These are phyloP conservation scores for Chloroceryle inda DNA, from an alignment of 2,797 vertebrate genomes.

Conservation along the genomic window DNA sequence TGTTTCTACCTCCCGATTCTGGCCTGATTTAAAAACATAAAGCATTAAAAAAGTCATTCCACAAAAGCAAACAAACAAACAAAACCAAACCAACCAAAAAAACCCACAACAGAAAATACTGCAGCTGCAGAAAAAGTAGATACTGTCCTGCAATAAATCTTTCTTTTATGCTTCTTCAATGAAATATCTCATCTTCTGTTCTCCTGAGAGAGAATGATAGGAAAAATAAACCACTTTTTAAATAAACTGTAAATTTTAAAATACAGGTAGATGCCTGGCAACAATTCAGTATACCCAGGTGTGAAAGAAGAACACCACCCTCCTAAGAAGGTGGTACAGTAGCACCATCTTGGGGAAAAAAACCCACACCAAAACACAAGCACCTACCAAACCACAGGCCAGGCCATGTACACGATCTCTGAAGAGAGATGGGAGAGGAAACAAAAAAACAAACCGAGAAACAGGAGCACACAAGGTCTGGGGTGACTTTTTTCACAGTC, in stretches of 20 bases:
- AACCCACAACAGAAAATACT: neutral
- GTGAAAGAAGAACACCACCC: neutral
- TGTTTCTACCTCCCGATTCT: neutral
- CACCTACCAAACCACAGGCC: neutral
- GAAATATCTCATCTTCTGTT: neutral
- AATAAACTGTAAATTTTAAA: neutral
- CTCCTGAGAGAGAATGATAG: neutral
- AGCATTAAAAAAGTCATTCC: neutral
- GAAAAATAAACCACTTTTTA: neutral
- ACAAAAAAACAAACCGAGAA: neutral
- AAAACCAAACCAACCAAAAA: neutral
- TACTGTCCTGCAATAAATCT: neutral
- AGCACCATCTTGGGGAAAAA: neutral
- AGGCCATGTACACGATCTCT: neutral
- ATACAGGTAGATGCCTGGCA: neutral
- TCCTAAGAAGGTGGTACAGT: neutral
- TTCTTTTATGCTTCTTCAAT: neutral
- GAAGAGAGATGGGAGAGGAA: neutral
- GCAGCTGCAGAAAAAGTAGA: neutral
- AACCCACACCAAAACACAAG: neutral
- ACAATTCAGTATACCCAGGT: neutral
- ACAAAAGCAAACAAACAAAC: neutral
- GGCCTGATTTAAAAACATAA: neutral
- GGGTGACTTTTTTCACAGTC: neutral
- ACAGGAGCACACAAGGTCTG: rapidly evolving